These are phyloP conservation scores for Cerceris rybyensis DNA, from an alignment of 2,888 invertebrate genomes.

Conservation along the genomic window DNA sequence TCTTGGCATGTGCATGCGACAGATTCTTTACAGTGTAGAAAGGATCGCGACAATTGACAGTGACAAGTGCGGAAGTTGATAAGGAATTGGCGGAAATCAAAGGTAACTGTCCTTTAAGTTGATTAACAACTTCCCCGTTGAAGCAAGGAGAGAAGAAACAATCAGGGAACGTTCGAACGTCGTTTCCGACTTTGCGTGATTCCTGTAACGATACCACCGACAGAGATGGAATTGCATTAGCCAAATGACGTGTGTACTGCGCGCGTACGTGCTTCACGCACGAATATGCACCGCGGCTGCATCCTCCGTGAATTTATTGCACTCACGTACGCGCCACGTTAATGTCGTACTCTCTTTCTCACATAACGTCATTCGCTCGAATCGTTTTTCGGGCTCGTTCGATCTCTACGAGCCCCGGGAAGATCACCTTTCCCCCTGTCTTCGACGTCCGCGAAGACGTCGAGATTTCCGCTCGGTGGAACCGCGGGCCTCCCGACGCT, in stretches of 20 bases:
- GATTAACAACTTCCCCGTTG: no score
- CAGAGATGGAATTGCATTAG: constrained; percentile 32
- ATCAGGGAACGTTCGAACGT: not conserved
- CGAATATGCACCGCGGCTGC: constrained; percentile 11
- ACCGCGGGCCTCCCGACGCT: no score
- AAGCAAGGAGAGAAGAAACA: not conserved
- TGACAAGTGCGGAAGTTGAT: no score
- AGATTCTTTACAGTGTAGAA: no score
- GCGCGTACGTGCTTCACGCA: constrained; percentile 52
- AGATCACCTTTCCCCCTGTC: not conserved
- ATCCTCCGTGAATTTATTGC: constrained; percentile 28
- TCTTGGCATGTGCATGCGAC: no score
- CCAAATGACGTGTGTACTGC: constrained; percentile 52
- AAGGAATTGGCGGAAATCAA: not conserved
- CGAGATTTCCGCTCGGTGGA: not conserved
- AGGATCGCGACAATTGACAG: no score
- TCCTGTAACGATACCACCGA: not conserved
- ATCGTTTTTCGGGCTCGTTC: constrained; percentile 12
- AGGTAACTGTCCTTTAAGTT: no score
- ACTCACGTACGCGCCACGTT: constrained; percentile 36
- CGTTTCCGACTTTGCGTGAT: constrained; percentile 11
- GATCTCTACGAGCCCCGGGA: not conserved
- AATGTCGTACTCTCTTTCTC: constrained; percentile 25
- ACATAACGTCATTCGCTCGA: constrained; percentile 22
- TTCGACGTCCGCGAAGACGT: not conserved